These are phyloP conservation scores for Machimus atricapillus DNA, from an alignment of 2,888 invertebrate genomes.

Conservation along the genomic window DNA sequence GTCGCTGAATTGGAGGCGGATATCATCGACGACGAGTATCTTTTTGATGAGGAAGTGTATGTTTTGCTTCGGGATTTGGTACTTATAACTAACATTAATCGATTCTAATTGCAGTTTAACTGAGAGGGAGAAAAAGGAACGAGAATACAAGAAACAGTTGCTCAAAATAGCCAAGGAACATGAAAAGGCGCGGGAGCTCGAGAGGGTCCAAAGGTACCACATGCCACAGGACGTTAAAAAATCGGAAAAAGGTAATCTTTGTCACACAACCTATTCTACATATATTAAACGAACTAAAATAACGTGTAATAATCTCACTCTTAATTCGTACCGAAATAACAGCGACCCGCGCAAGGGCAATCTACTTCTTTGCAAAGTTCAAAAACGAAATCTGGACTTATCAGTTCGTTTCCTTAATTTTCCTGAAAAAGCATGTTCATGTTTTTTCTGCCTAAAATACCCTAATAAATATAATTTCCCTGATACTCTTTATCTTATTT, in stretches of 20 bases:
- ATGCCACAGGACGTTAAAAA: conserved; percentile 91
- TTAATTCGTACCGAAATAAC: too few species aligned
- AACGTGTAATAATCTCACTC: too few species aligned
- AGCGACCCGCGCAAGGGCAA: too few species aligned
- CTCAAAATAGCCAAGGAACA: conserved; percentile 92
- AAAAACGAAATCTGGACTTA: too few species aligned
- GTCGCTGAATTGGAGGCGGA: conserved; percentile 93
- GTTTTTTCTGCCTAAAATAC: too few species aligned
- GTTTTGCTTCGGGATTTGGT: conserved; percentile 53
- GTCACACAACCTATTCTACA: not conserved
- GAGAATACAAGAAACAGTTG: conserved; percentile 90
- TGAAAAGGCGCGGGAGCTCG: conserved; percentile 91
- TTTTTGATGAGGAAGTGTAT: conserved; percentile 89
- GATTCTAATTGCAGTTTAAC: conserved; percentile 72
- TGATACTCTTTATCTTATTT: too few species aligned
- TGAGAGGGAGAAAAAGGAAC: conserved; percentile 80
- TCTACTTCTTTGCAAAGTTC: too few species aligned
- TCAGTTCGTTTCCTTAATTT: too few species aligned
- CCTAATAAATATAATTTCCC: too few species aligned
- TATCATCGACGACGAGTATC: conserved; percentile 93
- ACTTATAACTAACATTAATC: not conserved
- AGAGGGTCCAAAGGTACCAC: conserved; percentile 90
- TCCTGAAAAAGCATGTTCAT: too few species aligned
- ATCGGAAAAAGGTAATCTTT: conserved; percentile 67
- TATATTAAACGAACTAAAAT: not conserved